Evolutionary conservation across 2,113 vertebrate genomes (phyloP), one percentile per base, ranked within the genome.

Genomic region (Conger conger): DNA sequence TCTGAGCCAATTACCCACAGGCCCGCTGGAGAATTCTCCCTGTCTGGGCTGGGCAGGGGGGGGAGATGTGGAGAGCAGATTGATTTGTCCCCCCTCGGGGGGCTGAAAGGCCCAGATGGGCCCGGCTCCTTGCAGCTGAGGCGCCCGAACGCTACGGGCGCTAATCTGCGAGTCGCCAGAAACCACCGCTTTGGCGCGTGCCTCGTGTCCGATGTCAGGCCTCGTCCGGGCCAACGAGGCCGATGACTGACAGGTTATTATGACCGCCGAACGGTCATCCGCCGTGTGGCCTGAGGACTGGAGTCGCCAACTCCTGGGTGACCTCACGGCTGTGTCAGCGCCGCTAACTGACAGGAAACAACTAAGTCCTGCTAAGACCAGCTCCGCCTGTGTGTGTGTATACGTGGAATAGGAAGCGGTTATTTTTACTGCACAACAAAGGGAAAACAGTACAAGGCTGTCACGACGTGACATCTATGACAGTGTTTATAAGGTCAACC

Each of bases 1-100:
- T 82, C 73, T 87, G 68, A 86, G 78, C 84, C 84, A 90, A 90
- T 88, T 88, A 90, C 87, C 83, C 79, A 80, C 80, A n/a, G 23
- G 76, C 11, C 40, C 18, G 54, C 81, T n/a, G 57, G 83, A 87
- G 45, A 63, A 77, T 79, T 80, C 35, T 45, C 23, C 78, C 35
- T 45, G 42, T 35, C 42, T 37, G 45, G 53, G 77, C 36, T 30
- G 35, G 57, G 30, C 76, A 50, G 54, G 35, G 36, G 17, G 76
- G 45, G 53, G 11, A 33, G 86, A 37, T 83, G 88, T 87, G 76
- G 30, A 84, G 80, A 13, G 50, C 42, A 85, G 87, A 89, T 83
- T 86, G 76, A 88, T n/a, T n/a, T 87, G 83, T 60, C 38, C 81
- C 86, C 84, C 45, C 76, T 30, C 60, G 63, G n/a, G 35, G 60